phyloP scores from a whole-genome alignment of 2,113 vertebrate genomes.

The Setophaga kirtlandii region DNA sequence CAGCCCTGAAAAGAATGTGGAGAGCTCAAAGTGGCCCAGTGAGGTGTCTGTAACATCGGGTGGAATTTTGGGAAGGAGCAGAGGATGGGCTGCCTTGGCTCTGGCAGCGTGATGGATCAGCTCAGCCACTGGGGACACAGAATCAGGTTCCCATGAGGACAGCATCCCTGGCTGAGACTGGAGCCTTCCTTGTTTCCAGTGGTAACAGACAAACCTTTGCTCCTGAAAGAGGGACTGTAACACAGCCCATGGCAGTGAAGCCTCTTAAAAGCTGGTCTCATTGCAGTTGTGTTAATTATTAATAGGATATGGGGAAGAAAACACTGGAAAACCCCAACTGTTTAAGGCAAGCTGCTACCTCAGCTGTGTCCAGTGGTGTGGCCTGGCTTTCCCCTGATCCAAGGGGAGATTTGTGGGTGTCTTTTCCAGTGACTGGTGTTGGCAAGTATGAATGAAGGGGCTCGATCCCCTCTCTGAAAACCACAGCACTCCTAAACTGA shows the following conservation, averaged over 20 bases:
- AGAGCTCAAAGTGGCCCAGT: not conserved
- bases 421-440: not conserved
- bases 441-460: not conserved
- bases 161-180: not conserved
- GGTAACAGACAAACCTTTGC: slow-evolving; percentile 18
- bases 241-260: not conserved
- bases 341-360: slow-evolving; percentile 39
- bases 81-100: not conserved
- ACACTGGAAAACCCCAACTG: slow-evolving; percentile 66
- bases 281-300: slow-evolving; percentile 73
- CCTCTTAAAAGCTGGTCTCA: slow-evolving; percentile 65
- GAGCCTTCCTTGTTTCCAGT: not conserved
- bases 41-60: not conserved
- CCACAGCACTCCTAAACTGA: not conserved
- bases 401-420: not conserved
- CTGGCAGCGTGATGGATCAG: fast-evolving
- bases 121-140: not conserved
- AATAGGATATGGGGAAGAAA: slow-evolving; percentile 62
- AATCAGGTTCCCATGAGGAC: not conserved
- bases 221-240: slow-evolving; percentile 36
- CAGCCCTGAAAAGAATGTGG: not conserved
- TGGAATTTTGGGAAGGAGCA: not conserved
- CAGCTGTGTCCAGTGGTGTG: not conserved
- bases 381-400: not conserved
- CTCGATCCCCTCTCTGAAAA: not conserved